Percentiles rank a stretch among this genome's conserved stretches.
phyloP scores from a whole-genome alignment of 2,113 vertebrate species.

The Catharus fuscescens region DNA sequence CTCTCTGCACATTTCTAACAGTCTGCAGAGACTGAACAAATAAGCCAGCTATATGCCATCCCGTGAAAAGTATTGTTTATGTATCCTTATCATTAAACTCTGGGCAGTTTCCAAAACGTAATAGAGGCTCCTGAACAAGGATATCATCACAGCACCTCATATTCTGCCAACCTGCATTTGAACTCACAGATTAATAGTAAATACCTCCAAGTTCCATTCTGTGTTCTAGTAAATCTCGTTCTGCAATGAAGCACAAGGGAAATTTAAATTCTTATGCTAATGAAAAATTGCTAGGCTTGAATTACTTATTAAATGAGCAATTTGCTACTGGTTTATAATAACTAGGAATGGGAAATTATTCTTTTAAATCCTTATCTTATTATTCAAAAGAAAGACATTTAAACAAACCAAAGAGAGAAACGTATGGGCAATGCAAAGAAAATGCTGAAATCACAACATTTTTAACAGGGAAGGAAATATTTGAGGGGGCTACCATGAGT shows the following conservation, averaged over 20 bases:
- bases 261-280: neutral
- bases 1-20: neutral
- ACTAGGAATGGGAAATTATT: neutral
- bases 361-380: conserved; percentile 1
- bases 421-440: neutral
- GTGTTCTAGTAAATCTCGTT: neutral
- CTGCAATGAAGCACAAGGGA: neutral
- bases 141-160: neutral
- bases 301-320: neutral
- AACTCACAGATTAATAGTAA: neutral
- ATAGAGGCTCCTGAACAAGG: neutral
- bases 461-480: neutral
- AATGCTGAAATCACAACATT: neutral
- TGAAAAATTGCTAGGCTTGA: conserved; percentile 25
- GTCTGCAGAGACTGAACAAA: neutral
- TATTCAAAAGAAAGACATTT: neutral
- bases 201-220: neutral
- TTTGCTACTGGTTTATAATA: neutral
- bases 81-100: neutral
- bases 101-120: neutral
- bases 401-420: neutral
- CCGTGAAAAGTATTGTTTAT: neutral
- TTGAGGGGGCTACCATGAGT: neutral
- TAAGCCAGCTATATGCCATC: neutral
- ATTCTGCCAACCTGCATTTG: neutral